Base-by-base conservation (phyloP, 2,797 vertebrate genomes). In the Sarcoramphus papa region DNA sequence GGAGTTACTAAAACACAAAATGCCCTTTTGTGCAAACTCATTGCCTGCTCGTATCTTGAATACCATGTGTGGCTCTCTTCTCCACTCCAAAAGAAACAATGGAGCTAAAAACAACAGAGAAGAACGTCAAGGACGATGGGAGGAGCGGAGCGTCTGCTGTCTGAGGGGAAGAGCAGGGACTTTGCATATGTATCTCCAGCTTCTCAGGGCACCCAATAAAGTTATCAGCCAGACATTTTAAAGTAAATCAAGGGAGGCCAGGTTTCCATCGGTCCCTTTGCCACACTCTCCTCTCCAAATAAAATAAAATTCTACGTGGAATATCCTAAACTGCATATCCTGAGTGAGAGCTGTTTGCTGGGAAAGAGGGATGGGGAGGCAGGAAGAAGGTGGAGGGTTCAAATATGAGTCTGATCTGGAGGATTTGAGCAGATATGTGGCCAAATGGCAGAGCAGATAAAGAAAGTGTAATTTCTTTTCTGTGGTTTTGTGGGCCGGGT, bases 291-390 rank as follows among this genome's bases (percentile, higher is more conserved):
- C 6, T 80, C 27, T 92, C n/a, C 23, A 40, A 76, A 31, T 19
- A 33, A 63, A 87, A 59, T 16, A 24, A 18, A 65, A 17, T n/a
- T 68, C 8, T 48, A 0, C 0, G 0, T 80, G 45, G 21, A 57
- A 4, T 54, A 20, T 28, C 33, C 27, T 51, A 13, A 67, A 20
- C n/a, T 43, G 17, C 4, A 0, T 69, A 40, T 60, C 21, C 40
- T 14, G 28, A 7, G 4, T 14, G 60, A 77, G 14, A 3, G 1
- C 0, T 1, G 9, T 79, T 85, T 63, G 16, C 19, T 67, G 67
- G 54, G 35, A 59, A 47, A 14, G 48, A 51, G 27, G 17, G 7
- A 6, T 40, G 40, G n/a, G 50, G 64, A 37, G 51, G 30, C 35
- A 28, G 48, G 43, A 79, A 13, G 35, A 67, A 30, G 4, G 7